Evolutionary conservation across 2,888 invertebrate genomes (phyloP), one percentile per base, ranked within the genome.

Genomic region (Chirona hameri): DNA sequence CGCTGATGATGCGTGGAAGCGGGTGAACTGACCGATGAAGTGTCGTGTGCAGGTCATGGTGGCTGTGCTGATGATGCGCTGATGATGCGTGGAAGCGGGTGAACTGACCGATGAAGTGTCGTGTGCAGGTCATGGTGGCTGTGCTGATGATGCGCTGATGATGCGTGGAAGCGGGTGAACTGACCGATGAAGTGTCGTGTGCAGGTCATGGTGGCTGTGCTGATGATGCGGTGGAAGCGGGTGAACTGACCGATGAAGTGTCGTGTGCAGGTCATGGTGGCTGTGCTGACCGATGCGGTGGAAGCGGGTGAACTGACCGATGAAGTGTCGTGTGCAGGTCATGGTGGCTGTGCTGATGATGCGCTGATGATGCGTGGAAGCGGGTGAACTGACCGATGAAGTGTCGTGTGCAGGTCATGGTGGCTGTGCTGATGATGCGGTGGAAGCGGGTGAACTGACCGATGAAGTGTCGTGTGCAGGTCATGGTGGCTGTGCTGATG

Each of bases 91-190:
- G n/a, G n/a, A n/a, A 7, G 39, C 39, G 39, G 39, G 24, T 10
- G 57, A n/a, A 46, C 83, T 79, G 79, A 84, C 85, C 95, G 46
- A 95, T 93, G 87, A 94, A 95, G 87, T 95, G 94, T 85, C 95
- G 94, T 82, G 95, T 92, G 87, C 96, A 96, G 48, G 93, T 92
- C 89, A 95, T 94, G 0, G 93, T 92, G 0, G 93, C 91, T 0
- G 96, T 94, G 86, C 94, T 95, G 86, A 98, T 93, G 82, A 98
- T 92, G 39, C 98, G 91, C n/a, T n/a, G n/a, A n/a, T n/a, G n/a
- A n/a, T n/a, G n/a, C n/a, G n/a, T n/a, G n/a, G n/a, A n/a, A 7
- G 39, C 39, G 39, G 39, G 24, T 10, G 57, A n/a, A 46, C 83
- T 79, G 79, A 84, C 85, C 95, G 46, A 95, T 93, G 87, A 94